Percentiles rank a stretch among this genome's conserved stretches.
phyloP scores from a whole-genome alignment of 1,140 invertebrate genomes.

The Saccostrea echinata region DNA sequence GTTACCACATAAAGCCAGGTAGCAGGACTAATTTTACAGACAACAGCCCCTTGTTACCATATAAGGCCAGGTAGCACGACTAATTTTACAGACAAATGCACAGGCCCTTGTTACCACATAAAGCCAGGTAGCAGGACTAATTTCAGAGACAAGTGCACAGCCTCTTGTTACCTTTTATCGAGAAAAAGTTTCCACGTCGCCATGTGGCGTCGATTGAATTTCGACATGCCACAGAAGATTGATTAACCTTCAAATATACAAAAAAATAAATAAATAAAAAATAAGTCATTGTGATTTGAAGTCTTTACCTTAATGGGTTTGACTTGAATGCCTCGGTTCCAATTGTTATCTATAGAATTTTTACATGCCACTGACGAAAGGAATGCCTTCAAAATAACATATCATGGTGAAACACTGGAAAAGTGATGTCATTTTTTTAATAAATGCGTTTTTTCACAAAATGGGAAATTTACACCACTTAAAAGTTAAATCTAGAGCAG shows the following conservation, averaged over 20 bases:
- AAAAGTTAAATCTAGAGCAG: no score
- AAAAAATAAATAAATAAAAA: no score
- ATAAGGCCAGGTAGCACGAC: background rate
- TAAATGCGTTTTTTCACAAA: no score
- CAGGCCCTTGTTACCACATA: background rate
- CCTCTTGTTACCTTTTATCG: background rate
- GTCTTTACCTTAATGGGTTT: slow-evolving; percentile 61
- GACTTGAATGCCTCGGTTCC: slow-evolving; percentile 72
- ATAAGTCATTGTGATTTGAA: background rate
- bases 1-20: no score
- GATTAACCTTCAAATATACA: slow-evolving; percentile 4
- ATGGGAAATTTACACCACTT: no score
- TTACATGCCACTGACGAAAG: slow-evolving; percentile 73
- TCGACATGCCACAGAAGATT: slow-evolving; percentile 28
- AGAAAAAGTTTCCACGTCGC: slow-evolving; percentile 7
- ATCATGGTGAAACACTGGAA: background rate
- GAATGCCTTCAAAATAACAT: slow-evolving; percentile 63
- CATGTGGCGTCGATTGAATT: slow-evolving; percentile 36
- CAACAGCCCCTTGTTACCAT: no score
- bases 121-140: background rate
- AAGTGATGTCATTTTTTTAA: background rate
- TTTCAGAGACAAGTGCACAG: background rate
- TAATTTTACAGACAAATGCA: background rate
- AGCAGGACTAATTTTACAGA: no score
- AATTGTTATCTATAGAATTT: slow-evolving; percentile 70